Evolutionary conservation across 2,797 vertebrate species (phyloP).

Genomic region (Sebastes glaucus): DNA sequence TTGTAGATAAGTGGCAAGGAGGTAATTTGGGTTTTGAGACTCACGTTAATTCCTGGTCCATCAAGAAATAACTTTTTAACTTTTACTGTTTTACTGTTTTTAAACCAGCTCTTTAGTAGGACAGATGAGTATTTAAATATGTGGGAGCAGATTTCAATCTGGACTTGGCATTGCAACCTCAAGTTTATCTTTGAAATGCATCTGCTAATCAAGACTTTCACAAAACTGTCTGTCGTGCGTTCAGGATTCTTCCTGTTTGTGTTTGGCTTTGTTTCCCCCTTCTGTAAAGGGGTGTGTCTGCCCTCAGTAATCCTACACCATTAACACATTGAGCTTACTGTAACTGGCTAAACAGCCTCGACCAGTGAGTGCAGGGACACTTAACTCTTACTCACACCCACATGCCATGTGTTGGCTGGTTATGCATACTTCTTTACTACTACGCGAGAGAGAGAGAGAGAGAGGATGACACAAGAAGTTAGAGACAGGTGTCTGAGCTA

Average conservation of each 20-base stretch:
- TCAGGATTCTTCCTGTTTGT: conserved; percentile 70
- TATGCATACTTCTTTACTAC: conserved; percentile 20
- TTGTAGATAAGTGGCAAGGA: conserved; percentile 8
- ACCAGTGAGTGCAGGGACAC: conserved; percentile 77
- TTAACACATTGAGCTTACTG: conserved; percentile 83
- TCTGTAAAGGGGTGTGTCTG: conserved; percentile 83
- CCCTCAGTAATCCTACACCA: conserved; percentile 92
- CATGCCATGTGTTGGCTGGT: conserved; percentile 54
- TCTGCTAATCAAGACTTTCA: conserved; percentile 27
- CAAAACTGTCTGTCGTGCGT: conserved; percentile 1
- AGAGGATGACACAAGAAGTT: conserved; percentile 11
- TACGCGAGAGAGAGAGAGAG: neutral
- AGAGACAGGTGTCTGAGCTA: conserved; percentile 33
- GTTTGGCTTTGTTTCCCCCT: conserved; percentile 61
- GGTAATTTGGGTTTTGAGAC: conserved; percentile 2
- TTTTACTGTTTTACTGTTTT: neutral
- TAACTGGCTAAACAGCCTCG: conserved; percentile 91
- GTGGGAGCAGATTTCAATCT: neutral
- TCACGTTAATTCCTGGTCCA: neutral
- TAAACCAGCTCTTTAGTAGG: neutral
- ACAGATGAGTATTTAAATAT: neutral
- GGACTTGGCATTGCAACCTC: neutral
- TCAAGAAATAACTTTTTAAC: neutral
- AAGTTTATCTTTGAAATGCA: conserved; percentile 17
- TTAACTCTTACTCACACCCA: conserved; percentile 57